A percentile compares a stretch with the other conserved stretches of the same genome.
These are phyloP conservation scores for human DNA, from an alignment of 2,113 vertebrate species.

Conservation along the genomic window DNA sequence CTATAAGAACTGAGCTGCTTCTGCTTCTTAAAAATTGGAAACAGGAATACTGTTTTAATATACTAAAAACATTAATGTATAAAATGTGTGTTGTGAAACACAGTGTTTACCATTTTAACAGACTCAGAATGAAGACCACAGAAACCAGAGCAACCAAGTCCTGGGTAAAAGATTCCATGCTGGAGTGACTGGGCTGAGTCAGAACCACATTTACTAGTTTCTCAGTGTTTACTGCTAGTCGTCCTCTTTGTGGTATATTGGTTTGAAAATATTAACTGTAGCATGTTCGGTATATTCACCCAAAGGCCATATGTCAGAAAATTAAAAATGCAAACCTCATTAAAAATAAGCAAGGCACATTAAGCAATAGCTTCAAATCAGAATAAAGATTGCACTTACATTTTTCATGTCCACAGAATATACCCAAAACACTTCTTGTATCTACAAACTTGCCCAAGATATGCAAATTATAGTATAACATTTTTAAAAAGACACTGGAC, in stretches of 20 bases:
- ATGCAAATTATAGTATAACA: slow-evolving; percentile 72
- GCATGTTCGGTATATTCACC: neutral
- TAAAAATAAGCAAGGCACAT: slow-evolving; percentile 81
- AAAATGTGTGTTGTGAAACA: neutral
- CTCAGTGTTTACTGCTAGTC: neutral
- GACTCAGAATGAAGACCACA: neutral
- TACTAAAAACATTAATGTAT: neutral
- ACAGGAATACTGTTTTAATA: neutral
- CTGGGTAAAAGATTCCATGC: fast-evolving
- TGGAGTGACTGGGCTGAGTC: neutral
- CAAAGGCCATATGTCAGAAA: neutral
- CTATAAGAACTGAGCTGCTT: neutral
- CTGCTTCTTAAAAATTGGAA: slow-evolving; percentile 43
- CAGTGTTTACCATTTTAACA: neutral
- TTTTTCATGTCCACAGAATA: slow-evolving; percentile 49
- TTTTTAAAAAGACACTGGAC: slow-evolving; percentile 75
- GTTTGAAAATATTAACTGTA: slow-evolving; percentile 14
- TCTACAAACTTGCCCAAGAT: slow-evolving; percentile 68
- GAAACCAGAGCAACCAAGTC: fast-evolving
- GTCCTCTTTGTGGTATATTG: neutral
- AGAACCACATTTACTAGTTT: neutral
- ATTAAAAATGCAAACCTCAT: slow-evolving; percentile 62
- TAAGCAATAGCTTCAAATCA: slow-evolving; percentile 71
- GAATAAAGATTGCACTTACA: slow-evolving; percentile 64
- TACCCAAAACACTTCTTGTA: slow-evolving; percentile 55